Percentiles rank a stretch among this genome's conserved stretches.
These are phyloP conservation scores for Hippocampus guttulatus DNA, from an alignment of 2,113 vertebrate species.

Conservation along the genomic window DNA sequence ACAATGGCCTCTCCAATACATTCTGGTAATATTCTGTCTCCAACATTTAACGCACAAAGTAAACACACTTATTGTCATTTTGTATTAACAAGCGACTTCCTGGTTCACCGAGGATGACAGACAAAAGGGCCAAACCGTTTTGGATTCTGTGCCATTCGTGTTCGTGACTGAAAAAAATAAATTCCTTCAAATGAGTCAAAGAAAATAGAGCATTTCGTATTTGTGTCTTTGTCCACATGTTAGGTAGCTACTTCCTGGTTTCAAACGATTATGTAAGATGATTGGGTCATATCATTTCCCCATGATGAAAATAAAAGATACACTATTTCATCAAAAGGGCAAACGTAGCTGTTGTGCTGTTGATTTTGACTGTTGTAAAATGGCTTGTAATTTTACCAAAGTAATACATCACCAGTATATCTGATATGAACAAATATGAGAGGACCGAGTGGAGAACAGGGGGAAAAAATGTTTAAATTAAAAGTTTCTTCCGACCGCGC, in stretches of 20 bases:
- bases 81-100: neutral
- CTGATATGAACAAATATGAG: slow-evolving; percentile 5
- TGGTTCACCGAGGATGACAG: too few species aligned
- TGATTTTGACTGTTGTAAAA: neutral
- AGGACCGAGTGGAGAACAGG: neutral
- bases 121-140: neutral
- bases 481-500: slow-evolving; percentile 8
- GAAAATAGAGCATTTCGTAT: too few species aligned
- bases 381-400: slow-evolving; percentile 4
- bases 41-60: neutral
- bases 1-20: slow-evolving; percentile 3
- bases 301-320: too few species aligned
- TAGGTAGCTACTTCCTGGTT: neutral
- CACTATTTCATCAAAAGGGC: too few species aligned
- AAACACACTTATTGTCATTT: neutral
- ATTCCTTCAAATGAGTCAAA: too few species aligned
- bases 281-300: too few species aligned
- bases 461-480: slow-evolving; percentile 10
- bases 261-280: too few species aligned
- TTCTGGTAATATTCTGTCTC: neutral
- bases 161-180: too few species aligned
- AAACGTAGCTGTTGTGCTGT: too few species aligned
- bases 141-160: too few species aligned
- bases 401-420: slow-evolving; percentile 1
- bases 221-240: too few species aligned